Evolutionary conservation across 2,797 vertebrate genomes (phyloP).

Genomic region (Neoniphon sammara): DNA sequence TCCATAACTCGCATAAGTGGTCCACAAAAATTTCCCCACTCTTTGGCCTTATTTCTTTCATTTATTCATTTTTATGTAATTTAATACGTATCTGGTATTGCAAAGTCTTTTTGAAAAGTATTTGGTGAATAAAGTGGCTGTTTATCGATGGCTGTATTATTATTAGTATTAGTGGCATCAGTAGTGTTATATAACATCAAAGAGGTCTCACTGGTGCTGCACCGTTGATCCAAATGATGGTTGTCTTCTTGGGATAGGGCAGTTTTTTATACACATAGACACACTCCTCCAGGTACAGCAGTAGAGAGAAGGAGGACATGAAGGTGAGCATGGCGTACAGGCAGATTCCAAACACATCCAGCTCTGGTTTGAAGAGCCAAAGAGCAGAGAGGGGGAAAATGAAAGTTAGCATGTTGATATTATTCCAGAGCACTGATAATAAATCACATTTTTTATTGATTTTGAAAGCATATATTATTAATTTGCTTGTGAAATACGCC

Average conservation of each 20-base stretch:
- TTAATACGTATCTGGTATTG: neutral
- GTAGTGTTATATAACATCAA: neutral
- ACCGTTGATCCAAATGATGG: slow-evolving; percentile 89
- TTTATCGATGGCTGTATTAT: neutral
- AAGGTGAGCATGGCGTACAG: slow-evolving; percentile 86
- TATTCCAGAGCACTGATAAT: neutral
- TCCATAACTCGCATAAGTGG: too few relatives aligned
- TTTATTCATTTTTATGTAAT: neutral
- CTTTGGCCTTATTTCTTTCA: too few relatives aligned
- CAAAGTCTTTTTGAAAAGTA: neutral
- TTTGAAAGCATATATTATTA: too few relatives aligned
- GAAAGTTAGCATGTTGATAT: neutral
- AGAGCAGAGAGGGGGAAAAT: neutral
- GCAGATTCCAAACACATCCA: slow-evolving; percentile 82
- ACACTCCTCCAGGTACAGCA: slow-evolving; percentile 88
- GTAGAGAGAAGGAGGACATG: slow-evolving; percentile 83
- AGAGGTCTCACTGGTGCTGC: slow-evolving; percentile 86
- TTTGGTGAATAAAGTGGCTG: neutral
- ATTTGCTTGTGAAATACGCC: too few relatives aligned
- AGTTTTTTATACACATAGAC: slow-evolving; percentile 85
- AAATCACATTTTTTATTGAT: neutral
- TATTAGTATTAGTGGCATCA: neutral
- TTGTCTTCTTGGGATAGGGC: slow-evolving; percentile 84
- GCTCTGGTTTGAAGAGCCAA: slow-evolving; percentile 72
- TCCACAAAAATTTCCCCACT: too few relatives aligned